These are phyloP conservation scores for Cantharis lateralis DNA, from an alignment of 2,888 invertebrate species.

Conservation along the genomic window DNA sequence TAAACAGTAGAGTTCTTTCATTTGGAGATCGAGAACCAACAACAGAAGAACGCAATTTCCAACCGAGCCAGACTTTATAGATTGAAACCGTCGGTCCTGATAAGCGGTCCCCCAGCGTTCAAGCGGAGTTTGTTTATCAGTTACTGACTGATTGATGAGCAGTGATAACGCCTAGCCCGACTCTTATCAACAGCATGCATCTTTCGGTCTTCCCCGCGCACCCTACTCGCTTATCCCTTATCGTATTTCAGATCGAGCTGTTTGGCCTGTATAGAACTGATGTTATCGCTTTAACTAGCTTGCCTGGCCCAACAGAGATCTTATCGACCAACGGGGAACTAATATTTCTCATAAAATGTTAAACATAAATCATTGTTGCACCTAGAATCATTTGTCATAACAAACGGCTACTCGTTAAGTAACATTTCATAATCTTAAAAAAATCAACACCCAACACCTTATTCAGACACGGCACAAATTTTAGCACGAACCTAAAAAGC, in stretches of 20 bases:
- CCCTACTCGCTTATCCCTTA: constrained; percentile 41
- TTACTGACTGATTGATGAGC: constrained; percentile 57
- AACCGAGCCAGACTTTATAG: constrained; percentile 50
- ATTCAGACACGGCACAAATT: background rate
- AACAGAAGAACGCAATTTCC: constrained; percentile 37
- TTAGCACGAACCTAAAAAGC: background rate
- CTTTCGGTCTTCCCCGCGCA: constrained; percentile 40
- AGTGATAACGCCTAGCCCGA: constrained; percentile 54
- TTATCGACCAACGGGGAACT: constrained; percentile 53
- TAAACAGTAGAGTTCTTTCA: constrained; percentile 36
- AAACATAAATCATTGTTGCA: constrained; percentile 52
- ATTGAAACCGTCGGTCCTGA: constrained; percentile 62
- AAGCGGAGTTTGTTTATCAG: constrained; percentile 56
- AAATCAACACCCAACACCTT: background rate
- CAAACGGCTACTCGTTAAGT: constrained; percentile 15
- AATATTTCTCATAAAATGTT: constrained; percentile 48
- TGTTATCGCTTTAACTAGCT: constrained; percentile 64
- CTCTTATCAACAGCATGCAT: constrained; percentile 56
- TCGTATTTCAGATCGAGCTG: constrained; percentile 55
- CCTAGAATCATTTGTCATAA: constrained; percentile 38
- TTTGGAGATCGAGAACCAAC: constrained; percentile 33
- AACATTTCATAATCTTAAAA: background rate
- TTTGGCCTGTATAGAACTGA: constrained; percentile 58
- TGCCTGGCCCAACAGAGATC: constrained; percentile 59
- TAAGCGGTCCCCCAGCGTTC: constrained; percentile 57